Evolutionary conservation across 2,888 invertebrate genomes (phyloP), one percentile per base, ranked within the genome.

Genomic region (Trachelus troglodyta): DNA sequence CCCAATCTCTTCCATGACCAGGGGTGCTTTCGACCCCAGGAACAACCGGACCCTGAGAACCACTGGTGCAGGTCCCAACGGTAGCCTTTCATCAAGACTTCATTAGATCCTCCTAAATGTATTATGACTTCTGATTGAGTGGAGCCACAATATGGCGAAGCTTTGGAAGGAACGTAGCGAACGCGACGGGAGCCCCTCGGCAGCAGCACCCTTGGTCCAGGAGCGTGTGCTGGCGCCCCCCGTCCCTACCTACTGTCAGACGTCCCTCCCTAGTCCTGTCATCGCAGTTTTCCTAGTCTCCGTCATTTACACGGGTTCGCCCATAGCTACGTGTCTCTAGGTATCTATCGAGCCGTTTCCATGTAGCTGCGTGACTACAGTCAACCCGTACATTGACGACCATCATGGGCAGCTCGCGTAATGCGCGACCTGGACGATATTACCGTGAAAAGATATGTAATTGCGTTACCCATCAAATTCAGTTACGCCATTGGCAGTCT

Each of bases 61-160:
- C 88, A 78, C 86, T 86, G 89, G 69, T 79, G 76, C 69, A 71
- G 56, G 84, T 85, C 87, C 87, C 86, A 86, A 82, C 84, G 86
- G 85, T 78, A 82, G 90, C 89, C 90, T 90, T 91, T 91, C 92
- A 91, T 91, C 90, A 91, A 87, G 90, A 89, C 91, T 91, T 91
- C 90, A 90, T 92, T 91, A 92, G 89, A 87, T 88, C 86, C 85
- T 84, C 88, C 89, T 92, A 92, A 92, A 92, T 91, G 90, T 91
- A 91, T 92, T 92, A 92, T 91, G 91, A 91, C 91, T 90, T 92
- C 89, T 91, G 92, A 91, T 92, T 90, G 91, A 90, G 91, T 88
- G 87, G 86, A 85, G 85, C 88, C 89, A 85, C 88, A 87, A 85
- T 86, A 83, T 84, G 83, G 83, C 81, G 78, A 74, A 69, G 69